These are phyloP conservation scores for Neodiprion virginianus DNA, from an alignment of 1,140 invertebrate genomes.

Conservation along the genomic window DNA sequence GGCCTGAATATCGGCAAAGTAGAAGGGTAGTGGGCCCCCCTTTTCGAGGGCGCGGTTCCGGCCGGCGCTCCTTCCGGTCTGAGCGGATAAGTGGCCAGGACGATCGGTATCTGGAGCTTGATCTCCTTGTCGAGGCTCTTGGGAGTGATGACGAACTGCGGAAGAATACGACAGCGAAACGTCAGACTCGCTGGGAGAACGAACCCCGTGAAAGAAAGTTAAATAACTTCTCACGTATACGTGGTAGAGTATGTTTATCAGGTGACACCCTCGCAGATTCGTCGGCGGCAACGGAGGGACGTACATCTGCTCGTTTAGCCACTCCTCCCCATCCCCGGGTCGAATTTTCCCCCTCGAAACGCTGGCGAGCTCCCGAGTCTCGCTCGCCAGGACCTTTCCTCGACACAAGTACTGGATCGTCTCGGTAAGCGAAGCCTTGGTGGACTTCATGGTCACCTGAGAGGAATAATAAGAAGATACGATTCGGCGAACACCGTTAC, in stretches of 20 bases:
- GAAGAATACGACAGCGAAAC: slow-evolving; percentile 39
- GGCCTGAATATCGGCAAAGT: slow-evolving; percentile 92
- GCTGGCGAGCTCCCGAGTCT: slow-evolving; percentile 85
- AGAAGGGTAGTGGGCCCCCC: slow-evolving; percentile 87
- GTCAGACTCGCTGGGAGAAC: background rate
- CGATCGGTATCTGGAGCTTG: slow-evolving; percentile 90
- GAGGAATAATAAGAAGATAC: slow-evolving; percentile 8
- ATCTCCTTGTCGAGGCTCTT: slow-evolving; percentile 92
- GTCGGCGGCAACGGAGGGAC: slow-evolving; percentile 95
- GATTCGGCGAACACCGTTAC: too few species aligned
- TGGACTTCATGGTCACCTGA: slow-evolving; percentile 61
- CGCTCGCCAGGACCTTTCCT: slow-evolving; percentile 85
- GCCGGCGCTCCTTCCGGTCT: slow-evolving; percentile 68
- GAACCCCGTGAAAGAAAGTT: background rate
- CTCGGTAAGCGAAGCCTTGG: slow-evolving; percentile 64
- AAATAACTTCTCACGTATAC: slow-evolving; percentile 81
- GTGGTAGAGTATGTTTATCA: slow-evolving; percentile 94
- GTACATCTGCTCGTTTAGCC: slow-evolving; percentile 90
- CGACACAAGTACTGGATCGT: slow-evolving; percentile 91
- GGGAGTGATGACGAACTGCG: slow-evolving; percentile 88
- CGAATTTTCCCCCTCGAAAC: slow-evolving; percentile 84
- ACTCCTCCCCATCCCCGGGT: slow-evolving; percentile 82
- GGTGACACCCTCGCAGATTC: slow-evolving; percentile 92
- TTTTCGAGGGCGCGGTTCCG: slow-evolving; percentile 70
- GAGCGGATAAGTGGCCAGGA: slow-evolving; percentile 92